Evolutionary conservation across 2,888 invertebrate species (phyloP).

Genomic region (Ligdia adustata): DNA sequence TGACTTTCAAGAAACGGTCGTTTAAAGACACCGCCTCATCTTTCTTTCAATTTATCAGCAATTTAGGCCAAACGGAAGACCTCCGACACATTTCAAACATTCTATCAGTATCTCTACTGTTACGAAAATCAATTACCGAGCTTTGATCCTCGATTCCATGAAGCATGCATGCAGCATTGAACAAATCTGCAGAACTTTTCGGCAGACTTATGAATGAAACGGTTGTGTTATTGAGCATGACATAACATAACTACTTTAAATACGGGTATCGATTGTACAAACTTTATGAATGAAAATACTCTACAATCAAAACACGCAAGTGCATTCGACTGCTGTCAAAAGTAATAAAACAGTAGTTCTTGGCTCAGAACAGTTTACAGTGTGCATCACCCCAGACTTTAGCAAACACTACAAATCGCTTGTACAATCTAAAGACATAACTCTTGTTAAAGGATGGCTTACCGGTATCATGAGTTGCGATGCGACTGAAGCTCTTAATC

Average conservation of each 20-base stretch:
- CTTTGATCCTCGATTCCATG: neutral
- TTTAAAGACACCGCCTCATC: neutral
- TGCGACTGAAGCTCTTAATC: too few species aligned
- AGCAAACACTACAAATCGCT: slow-evolving; percentile 1
- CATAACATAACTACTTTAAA: slow-evolving; percentile 10
- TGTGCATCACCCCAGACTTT: slow-evolving; percentile 1
- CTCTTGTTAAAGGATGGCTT: neutral
- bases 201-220: slow-evolving; percentile 16
- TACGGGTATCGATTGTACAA: slow-evolving; percentile 2
- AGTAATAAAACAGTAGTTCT: slow-evolving; percentile 20
- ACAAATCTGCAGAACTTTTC: too few species aligned
- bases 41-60: neutral
- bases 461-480: too few species aligned
- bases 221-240: slow-evolving; percentile 10
- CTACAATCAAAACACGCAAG: slow-evolving; percentile 21
- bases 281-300: slow-evolving; percentile 22
- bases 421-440: neutral
- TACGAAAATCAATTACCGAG: neutral
- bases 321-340: slow-evolving; percentile 18
- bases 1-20: too few species aligned
- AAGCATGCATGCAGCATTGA: too few species aligned
- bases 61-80: neutral
- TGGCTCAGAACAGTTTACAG: slow-evolving; percentile 12
- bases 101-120: neutral
- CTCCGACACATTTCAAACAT: neutral